Percentiles rank a stretch among this genome's conserved stretches.
These are phyloP conservation scores for Fabriciana adippe DNA, from an alignment of 2,888 invertebrate genomes.

Conservation along the genomic window DNA sequence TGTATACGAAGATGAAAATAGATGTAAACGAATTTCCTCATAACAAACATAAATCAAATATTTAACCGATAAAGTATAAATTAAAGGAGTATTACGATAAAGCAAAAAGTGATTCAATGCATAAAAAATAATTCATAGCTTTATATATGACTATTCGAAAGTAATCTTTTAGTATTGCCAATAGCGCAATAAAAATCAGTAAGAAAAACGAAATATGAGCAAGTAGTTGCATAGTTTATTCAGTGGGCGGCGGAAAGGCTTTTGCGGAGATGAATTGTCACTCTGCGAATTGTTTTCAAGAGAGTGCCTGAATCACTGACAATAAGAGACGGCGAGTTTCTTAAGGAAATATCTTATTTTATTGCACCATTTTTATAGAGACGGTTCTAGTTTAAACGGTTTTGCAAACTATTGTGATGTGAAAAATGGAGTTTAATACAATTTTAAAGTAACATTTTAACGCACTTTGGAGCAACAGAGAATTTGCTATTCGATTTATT, in stretches of 20 bases:
- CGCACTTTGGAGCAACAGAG: not conserved
- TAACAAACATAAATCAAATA: too few relatives aligned
- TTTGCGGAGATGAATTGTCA: conserved; percentile 74
- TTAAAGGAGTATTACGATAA: too few relatives aligned
- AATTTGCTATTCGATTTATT: not conserved
- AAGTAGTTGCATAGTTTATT: conserved; percentile 70
- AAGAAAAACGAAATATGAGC: conserved; percentile 47
- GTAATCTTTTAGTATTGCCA: conserved; percentile 38
- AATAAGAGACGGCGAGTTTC: conserved; percentile 35
- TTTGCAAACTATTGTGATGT: conserved; percentile 27
- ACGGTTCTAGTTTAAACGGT: conserved; percentile 25
- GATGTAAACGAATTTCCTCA: too few relatives aligned
- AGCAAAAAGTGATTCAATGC: not conserved
- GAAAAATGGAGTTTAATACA: conserved; percentile 28
- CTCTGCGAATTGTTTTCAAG: conserved; percentile 63
- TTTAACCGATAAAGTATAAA: too few relatives aligned
- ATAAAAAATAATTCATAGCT: not conserved
- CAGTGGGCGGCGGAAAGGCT: conserved; percentile 52
- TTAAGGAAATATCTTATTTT: conserved; percentile 34
- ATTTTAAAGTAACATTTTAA: conserved; percentile 19
- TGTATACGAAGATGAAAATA: too few relatives aligned
- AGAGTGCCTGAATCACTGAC: conserved; percentile 37
- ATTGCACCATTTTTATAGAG: conserved; percentile 33
- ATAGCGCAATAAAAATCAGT: conserved; percentile 5
- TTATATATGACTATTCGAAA: not conserved